Evolutionary conservation across 2,888 invertebrate genomes (phyloP), one percentile per base, ranked within the genome.

Genomic region (Drosophila flavopinicola): DNA sequence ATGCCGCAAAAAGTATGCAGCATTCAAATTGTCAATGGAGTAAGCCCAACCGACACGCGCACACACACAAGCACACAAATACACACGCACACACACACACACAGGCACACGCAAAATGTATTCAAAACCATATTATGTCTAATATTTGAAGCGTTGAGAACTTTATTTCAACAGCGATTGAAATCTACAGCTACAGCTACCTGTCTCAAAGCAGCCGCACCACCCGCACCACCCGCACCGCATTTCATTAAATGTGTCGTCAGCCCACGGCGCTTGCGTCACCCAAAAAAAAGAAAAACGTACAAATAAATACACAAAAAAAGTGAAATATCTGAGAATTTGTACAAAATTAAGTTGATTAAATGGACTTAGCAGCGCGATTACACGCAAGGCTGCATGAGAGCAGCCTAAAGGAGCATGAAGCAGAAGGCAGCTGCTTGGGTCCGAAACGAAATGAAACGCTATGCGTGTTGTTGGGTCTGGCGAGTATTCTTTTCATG

Each of bases 301-400:
- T 2, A 17, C 13, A 20, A 27, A 56, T 39, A 15, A 25, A 44
- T n/a, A n/a, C n/a, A n/a, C n/a, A 37, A 76, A 54, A 63, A 42
- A 53, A 61, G 45, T 64, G 60, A 63, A 78, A 82, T 78, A 66
- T 74, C 71, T 78, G 65, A 59, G 85, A 79, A 86, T 82, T 86
- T 82, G 87, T 82, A 82, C 77, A 66, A 82, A 82, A 82, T 82
- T 82, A 82, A 82, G 87, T 82, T 82, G 80, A 82, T 82, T 82
- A 82, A 82, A 82, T 82, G 85, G 80, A 86, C 80, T 82, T 82
- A 82, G 80, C 66, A 71, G 80, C 53, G 75, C 68, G 87, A 82
- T 82, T 82, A 82, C 87, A 82, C 80, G 80, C 80, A 82, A 82
- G 49, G 66, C 80, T 76, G 75, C 35, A 47, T 32, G 41, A 54